These are phyloP conservation scores for Drosophila testacea DNA, from an alignment of 2,888 invertebrate genomes.

Conservation along the genomic window DNA sequence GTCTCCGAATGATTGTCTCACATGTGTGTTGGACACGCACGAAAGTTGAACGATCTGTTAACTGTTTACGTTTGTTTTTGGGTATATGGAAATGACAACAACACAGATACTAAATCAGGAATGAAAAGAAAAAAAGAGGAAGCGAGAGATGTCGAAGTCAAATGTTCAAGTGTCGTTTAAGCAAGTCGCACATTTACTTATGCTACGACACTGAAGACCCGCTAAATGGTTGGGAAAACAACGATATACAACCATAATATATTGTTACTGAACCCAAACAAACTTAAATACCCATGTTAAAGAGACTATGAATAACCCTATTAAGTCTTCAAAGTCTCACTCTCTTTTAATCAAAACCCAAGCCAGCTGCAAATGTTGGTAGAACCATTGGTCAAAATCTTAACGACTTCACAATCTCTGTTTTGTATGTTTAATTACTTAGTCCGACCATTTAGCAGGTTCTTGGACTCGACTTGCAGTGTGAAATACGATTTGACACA, in stretches of 20 bases:
- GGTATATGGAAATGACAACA: constrained; percentile 20
- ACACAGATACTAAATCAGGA: constrained; percentile 1
- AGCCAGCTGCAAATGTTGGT: constrained; percentile 23
- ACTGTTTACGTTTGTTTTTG: constrained; percentile 27
- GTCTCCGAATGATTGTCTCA: constrained; percentile 26
- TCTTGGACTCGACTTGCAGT: constrained; percentile 26
- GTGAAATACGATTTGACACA: constrained; percentile 19
- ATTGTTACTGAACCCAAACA: constrained; percentile 57
- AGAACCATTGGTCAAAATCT: constrained; percentile 39
- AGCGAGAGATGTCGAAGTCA: constrained; percentile 36
- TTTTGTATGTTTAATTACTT: constrained; percentile 47
- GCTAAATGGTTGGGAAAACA: constrained; percentile 67
- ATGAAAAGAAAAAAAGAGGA: constrained; percentile 5
- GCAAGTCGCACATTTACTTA: constrained; percentile 39
- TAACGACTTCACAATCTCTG: constrained; percentile 37
- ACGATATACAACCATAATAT: constrained; percentile 4
- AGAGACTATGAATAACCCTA: constrained; percentile 10
- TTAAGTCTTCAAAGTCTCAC: constrained; percentile 13
- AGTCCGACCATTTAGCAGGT: constrained; percentile 15
- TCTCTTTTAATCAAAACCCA: constrained; percentile 7
- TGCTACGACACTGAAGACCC: constrained; percentile 44
- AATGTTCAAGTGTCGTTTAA: constrained; percentile 52
- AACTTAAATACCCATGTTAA: constrained; percentile 8
- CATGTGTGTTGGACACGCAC: constrained; percentile 36
- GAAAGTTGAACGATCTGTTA: constrained; percentile 65